Conservation (phyloP, 2,113 vertebrate genomes). For the Poeciliopsis prolifica region DNA sequence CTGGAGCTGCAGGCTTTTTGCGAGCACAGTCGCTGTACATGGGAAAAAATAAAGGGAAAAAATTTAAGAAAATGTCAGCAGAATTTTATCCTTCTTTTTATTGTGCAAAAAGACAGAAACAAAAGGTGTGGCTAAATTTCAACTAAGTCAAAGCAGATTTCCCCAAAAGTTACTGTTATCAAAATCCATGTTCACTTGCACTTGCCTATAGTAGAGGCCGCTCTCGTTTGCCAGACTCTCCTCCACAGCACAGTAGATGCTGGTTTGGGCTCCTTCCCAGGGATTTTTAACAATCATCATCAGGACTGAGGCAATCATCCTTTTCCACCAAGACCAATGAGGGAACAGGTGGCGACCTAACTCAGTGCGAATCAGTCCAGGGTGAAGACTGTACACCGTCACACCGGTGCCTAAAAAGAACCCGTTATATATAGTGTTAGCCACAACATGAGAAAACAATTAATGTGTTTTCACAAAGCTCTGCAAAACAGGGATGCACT, state of each 20-base stretch:
- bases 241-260: conserved; percentile 77
- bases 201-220: conserved; percentile 80
- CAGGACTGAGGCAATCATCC: conserved; percentile 21
- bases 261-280: conserved; percentile 75
- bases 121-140: neutral
- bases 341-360: conserved; percentile 65
- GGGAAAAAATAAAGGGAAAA: neutral
- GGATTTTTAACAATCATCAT: conserved; percentile 66
- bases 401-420: conserved; percentile 69
- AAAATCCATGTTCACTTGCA: neutral
- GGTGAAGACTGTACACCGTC: conserved; percentile 76
- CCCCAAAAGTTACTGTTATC: neutral
- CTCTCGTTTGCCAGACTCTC: conserved; percentile 64
- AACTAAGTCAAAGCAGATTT: neutral
- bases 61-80: neutral
- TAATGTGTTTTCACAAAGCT: neutral
- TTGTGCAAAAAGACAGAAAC: neutral
- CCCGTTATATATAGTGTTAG: conserved; percentile 1
- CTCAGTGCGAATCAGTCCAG: conserved; percentile 78
- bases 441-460: neutral
- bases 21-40: conserved; percentile 74
- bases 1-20: conserved; percentile 64
- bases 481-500: no score
- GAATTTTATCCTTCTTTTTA: neutral
- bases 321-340: conserved; percentile 58